Conservation (phyloP, 2,797 vertebrate species). For the Columba guinea region DNA sequence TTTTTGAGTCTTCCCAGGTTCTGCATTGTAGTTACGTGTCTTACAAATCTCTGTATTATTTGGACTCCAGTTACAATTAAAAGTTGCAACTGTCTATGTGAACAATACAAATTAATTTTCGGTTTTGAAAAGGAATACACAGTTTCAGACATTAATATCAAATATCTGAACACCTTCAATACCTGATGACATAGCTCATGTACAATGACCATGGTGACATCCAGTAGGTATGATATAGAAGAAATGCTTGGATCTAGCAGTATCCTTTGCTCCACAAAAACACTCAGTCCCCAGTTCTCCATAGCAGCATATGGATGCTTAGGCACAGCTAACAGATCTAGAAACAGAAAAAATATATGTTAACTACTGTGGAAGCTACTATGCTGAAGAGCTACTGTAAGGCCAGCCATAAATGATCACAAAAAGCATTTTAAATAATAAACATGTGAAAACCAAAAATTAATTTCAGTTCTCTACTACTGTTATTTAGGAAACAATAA, state of each 20-base stretch:
- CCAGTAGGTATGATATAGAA: conserved; percentile 94
- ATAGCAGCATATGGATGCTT: conserved; percentile 98
- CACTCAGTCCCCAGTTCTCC: conserved; percentile 99
- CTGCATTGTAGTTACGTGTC: background rate
- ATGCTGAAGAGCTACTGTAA: background rate
- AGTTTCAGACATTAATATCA: background rate
- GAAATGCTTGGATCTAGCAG: conserved; percentile 94
- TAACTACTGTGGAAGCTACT: conserved; percentile 29
- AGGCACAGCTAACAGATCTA: conserved; percentile 98
- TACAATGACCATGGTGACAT: conserved; percentile 98
- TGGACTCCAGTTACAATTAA: background rate
- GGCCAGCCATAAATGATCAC: conserved; percentile 4
- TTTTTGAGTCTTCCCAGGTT: background rate
- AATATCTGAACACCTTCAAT: conserved; percentile 64
- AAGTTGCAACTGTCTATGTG: background rate
- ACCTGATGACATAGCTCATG: conserved; percentile 97
- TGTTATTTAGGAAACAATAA: background rate
- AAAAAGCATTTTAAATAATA: conserved; percentile 7
- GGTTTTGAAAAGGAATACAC: background rate
- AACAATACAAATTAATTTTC: background rate
- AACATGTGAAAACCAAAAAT: background rate
- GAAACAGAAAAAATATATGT: conserved; percentile 73
- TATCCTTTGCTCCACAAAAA: conserved; percentile 98
- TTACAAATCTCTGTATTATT: background rate
- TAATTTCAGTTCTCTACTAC: background rate